Conservation (phyloP, 1,140 invertebrate genomes). For the Lasioglossum albipes region DNA sequence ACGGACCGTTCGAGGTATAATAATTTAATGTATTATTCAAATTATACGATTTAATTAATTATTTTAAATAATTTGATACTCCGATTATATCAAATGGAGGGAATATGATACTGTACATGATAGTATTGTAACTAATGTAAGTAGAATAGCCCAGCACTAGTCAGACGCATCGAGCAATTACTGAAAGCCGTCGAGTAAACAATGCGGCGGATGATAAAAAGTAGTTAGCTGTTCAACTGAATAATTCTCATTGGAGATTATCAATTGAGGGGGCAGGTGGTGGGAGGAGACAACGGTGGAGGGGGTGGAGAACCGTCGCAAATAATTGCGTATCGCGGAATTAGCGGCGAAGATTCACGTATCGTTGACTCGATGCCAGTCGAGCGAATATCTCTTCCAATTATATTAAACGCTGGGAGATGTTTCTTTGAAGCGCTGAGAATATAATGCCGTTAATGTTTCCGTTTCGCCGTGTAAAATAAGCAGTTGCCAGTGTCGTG, state of each 20-base stretch:
- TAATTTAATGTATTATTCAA: too few species aligned
- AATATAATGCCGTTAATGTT: background rate
- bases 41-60: too few species aligned
- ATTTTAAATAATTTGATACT: too few species aligned
- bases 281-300: background rate
- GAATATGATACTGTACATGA: too few species aligned
- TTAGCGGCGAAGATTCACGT: conserved; percentile 13
- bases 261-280: background rate
- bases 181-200: too few species aligned
- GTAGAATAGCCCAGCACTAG: too few species aligned
- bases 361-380: background rate
- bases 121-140: too few species aligned
- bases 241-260: background rate
- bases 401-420: background rate
- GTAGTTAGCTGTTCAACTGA: too few species aligned
- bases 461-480: background rate
- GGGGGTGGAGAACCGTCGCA: background rate
- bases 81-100: too few species aligned
- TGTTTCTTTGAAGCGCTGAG: background rate
- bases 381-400: background rate
- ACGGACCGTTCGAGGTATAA: too few species aligned
- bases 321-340: conserved; percentile 23
- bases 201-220: too few species aligned
- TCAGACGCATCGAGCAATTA: too few species aligned
- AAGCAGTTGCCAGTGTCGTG: background rate